Evolutionary conservation across 2,888 invertebrate species (phyloP).

Genomic region (Drosophila tanythrix): DNA sequence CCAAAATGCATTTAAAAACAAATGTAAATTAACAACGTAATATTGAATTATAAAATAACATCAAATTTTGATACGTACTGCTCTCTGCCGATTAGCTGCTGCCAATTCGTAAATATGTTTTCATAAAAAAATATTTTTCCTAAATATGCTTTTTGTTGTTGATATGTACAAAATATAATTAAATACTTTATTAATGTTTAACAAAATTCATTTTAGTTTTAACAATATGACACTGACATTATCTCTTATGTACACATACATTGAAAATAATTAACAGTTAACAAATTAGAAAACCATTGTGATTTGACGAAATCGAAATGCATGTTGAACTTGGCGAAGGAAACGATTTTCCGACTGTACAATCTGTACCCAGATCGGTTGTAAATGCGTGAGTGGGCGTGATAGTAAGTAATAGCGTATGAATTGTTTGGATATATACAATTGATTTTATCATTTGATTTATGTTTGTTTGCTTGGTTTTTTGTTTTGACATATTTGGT

Average conservation of each 20-base stretch:
- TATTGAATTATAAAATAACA: slow-evolving; percentile 35
- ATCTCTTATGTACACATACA: slow-evolving; percentile 51
- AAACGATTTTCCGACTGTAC: slow-evolving; percentile 39
- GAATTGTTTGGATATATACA: slow-evolving; percentile 61
- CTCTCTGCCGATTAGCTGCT: slow-evolving; percentile 61
- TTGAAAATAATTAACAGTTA: slow-evolving; percentile 43
- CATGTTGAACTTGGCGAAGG: slow-evolving; percentile 41
- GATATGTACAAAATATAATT: slow-evolving; percentile 56
- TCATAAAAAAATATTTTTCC: slow-evolving; percentile 38
- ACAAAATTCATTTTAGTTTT: slow-evolving; percentile 57
- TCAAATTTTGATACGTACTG: slow-evolving; percentile 60
- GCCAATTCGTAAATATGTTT: slow-evolving; percentile 53
- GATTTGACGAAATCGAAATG: slow-evolving; percentile 34
- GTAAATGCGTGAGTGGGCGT: slow-evolving; percentile 40
- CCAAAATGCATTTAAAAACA: slow-evolving; percentile 48
- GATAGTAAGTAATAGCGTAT: slow-evolving; percentile 36
- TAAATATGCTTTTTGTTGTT: slow-evolving; percentile 19
- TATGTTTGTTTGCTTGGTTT: slow-evolving; percentile 15
- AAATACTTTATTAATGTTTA: slow-evolving; percentile 57
- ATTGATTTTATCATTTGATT: slow-evolving; percentile 39
- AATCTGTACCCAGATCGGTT: slow-evolving; percentile 33
- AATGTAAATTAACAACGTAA: slow-evolving; percentile 48
- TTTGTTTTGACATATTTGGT: slow-evolving; percentile 35
- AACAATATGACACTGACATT: slow-evolving; percentile 65
- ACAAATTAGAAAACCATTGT: slow-evolving; percentile 35